Percentiles rank a stretch among this genome's conserved stretches.
Evolutionary conservation across 2,888 invertebrate genomes (phyloP).

Genomic region (Sceliomorpha sp.): DNA sequence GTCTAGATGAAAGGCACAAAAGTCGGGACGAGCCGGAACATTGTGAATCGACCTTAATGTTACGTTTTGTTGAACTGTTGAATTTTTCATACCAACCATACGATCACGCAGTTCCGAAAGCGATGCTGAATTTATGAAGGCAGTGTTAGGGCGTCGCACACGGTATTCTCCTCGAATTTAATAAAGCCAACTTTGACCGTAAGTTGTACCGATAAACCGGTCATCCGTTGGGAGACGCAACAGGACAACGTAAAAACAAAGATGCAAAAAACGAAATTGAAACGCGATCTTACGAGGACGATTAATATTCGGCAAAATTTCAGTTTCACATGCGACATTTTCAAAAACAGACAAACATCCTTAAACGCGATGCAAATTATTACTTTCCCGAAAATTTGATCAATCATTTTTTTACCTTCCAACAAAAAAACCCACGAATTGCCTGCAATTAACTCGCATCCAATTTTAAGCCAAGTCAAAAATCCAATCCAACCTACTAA

Average conservation of each 20-base stretch:
- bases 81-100: conserved; percentile 49
- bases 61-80: conserved; percentile 43
- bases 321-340: conserved; percentile 38
- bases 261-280: conserved; percentile 40
- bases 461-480: too few relatives aligned
- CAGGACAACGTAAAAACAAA: conserved; percentile 38
- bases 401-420: too few relatives aligned
- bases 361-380: too few relatives aligned
- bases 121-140: conserved; percentile 36
- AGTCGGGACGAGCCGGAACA: conserved; percentile 19
- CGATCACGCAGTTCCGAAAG: conserved; percentile 41
- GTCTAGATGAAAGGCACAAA: too few relatives aligned
- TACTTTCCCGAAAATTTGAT: too few relatives aligned
- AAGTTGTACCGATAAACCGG: conserved; percentile 38
- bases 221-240: conserved; percentile 43
- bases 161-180: conserved; percentile 33
- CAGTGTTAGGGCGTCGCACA: conserved; percentile 22
- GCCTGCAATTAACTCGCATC: too few relatives aligned
- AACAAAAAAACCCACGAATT: too few relatives aligned
- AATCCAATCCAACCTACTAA: too few relatives aligned
- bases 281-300: conserved; percentile 11
- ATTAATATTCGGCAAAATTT: conserved; percentile 21
- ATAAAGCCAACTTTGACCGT: conserved; percentile 40
- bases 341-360: too few relatives aligned
- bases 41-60: conserved; percentile 34